Evolutionary conservation across 2,888 invertebrate species (phyloP), one percentile per base, ranked within the genome.

Genomic region (Apodemia duryi): DNA sequence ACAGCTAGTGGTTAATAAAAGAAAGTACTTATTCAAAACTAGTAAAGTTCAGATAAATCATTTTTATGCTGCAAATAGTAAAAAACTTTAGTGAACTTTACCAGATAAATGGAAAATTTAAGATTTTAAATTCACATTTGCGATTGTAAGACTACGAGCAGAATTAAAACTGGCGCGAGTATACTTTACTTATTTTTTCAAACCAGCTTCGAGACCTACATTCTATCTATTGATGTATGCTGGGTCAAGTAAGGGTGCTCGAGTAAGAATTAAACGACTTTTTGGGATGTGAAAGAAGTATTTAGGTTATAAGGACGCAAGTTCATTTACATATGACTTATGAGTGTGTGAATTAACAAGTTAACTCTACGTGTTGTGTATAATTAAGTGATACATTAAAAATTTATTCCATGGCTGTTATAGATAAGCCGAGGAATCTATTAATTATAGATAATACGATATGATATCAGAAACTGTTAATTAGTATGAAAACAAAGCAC

Each of bases 241-340:
- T 49, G 49, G 49, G 49, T 51, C 21, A 51, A 51, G 49, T 51
- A 51, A 51, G 6, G 21, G 6, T 7, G 7, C 21, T 21, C 49
- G 2, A 6, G 49, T 7, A 51, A 21, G 49, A 51, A 51, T n/a
- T 51, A 21, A 21, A 5, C 11, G 46, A 13, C n/a, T 46, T 46
- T 46, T 46, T 9, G 46, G 46, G 11, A 46, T 7, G 4, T 46
- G 46, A 46, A 46, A 46, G 46, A 2, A 13, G 46, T 13, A 46
- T 46, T n/a, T n/a, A 49, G 49, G 49, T 49, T 49, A 49, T n/a
- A 49, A 49, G 49, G 49, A 49, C 49, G n/a, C n/a, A 6, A 49
- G 49, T 49, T 49, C 6, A 13, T n/a, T 49, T n/a, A 1, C 13
- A 49, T 43, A 43, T 9, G 13, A 46, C 11, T 46, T 46, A 46